Conservation (phyloP, 2,888 invertebrate species). For the Hydrotaea diabolus region DNA sequence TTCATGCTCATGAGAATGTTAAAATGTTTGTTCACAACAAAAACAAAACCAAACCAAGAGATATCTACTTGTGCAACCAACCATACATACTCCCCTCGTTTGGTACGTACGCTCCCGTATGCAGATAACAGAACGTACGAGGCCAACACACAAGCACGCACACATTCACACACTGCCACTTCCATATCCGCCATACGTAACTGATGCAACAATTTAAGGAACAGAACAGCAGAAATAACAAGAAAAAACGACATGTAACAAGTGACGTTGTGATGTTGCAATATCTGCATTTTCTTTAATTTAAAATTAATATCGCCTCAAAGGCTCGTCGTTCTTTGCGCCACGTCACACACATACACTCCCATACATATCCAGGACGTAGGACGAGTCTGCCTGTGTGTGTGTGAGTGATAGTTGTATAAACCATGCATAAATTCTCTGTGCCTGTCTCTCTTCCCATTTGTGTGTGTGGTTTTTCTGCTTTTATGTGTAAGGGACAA, state of each 20-base stretch:
- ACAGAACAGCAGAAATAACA: neutral
- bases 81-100: neutral
- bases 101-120: constrained; percentile 22
- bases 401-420: neutral
- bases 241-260: constrained; percentile 45
- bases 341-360: neutral
- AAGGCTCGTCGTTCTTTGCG: constrained; percentile 10
- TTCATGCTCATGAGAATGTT: constrained; percentile 38
- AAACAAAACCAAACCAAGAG: constrained; percentile 41
- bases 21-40: constrained; percentile 40
- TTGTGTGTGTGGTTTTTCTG: neutral
- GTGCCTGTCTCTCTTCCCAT: constrained; percentile 2
- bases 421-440: constrained; percentile 22
- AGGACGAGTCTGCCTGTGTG: neutral
- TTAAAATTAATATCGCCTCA: constrained; percentile 44
- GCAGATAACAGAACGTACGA: constrained; percentile 12
- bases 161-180: neutral
- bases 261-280: constrained; percentile 51
- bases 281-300: constrained; percentile 47
- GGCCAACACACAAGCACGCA: constrained; percentile 1
- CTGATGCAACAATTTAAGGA: neutral
- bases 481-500: neutral
- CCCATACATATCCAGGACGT: neutral
- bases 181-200: constrained; percentile 1
- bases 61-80: neutral